phyloP scores from a whole-genome alignment of 2,888 invertebrate species.

The Lasioglossum pauxillum region DNA sequence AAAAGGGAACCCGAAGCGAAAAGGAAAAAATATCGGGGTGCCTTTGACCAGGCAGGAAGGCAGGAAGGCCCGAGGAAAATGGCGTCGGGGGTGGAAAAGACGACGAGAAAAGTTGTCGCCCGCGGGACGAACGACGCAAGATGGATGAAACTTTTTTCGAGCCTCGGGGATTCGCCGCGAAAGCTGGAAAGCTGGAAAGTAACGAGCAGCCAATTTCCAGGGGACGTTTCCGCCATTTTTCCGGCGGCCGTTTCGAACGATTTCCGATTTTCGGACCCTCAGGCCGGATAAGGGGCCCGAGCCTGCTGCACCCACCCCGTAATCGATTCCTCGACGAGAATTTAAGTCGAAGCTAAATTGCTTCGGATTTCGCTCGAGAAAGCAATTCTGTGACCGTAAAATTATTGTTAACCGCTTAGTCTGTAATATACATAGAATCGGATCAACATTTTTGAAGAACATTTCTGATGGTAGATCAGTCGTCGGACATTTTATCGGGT shows the following conservation, averaged over 20 bases:
- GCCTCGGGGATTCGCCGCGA: constrained; percentile 60
- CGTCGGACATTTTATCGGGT: neutral
- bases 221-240: constrained; percentile 47
- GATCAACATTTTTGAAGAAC: no score
- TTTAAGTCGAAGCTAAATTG: neutral
- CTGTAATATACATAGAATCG: neutral
- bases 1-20: neutral
- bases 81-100: constrained; percentile 7
- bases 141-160: constrained; percentile 69
- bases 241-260: constrained; percentile 15
- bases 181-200: constrained; percentile 62
- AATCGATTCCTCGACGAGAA: neutral
- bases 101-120: constrained; percentile 67
- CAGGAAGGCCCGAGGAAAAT: constrained; percentile 12
- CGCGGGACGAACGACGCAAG: constrained; percentile 61
- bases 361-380: neutral
- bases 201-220: constrained; percentile 72
- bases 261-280: constrained; percentile 2
- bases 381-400: neutral
- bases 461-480: neutral
- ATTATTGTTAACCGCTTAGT: neutral
- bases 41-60: neutral
- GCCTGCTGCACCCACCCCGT: neutral
- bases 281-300: neutral
- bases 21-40: neutral